Conservation (phyloP, 1,140 invertebrate genomes). For the Drosophila nikananu region DNA sequence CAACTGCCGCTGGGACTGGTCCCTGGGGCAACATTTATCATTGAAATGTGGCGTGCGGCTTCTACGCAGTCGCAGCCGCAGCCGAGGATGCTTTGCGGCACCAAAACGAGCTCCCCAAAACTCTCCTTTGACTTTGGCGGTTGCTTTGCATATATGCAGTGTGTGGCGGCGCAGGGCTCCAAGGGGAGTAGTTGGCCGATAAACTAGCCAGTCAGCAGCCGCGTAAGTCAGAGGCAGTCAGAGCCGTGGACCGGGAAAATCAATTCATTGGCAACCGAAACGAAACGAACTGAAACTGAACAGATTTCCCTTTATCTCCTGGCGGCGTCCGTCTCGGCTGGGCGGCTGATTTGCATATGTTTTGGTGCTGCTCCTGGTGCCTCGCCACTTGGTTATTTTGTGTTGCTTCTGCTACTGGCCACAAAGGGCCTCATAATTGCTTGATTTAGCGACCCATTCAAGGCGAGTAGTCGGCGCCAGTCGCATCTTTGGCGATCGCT, state of each 20-base stretch:
- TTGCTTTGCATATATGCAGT: constrained; percentile 74
- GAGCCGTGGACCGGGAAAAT: constrained; percentile 56
- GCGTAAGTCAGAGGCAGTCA: constrained; percentile 65
- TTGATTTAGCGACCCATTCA: constrained; percentile 82
- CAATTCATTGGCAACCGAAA: constrained; percentile 63
- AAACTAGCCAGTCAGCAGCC: constrained; percentile 64
- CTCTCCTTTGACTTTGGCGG: constrained; percentile 76
- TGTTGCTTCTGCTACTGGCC: constrained; percentile 16
- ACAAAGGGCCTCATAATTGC: constrained; percentile 83
- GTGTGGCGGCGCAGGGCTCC: constrained; percentile 19
- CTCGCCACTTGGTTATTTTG: constrained; percentile 10
- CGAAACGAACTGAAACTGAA: constrained; percentile 57
- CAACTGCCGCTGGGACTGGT: constrained; percentile 19
- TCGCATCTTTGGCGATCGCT: constrained; percentile 30
- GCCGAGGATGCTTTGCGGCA: constrained; percentile 72
- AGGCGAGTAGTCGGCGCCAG: constrained; percentile 60
- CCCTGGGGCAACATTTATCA: constrained; percentile 77
- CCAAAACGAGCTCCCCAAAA: constrained; percentile 78
- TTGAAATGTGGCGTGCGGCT: constrained; percentile 80
- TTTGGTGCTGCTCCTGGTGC: constrained; percentile 35
- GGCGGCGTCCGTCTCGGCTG: constrained; percentile 6
- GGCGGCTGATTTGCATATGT: constrained; percentile 75
- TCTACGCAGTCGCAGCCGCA: constrained; percentile 64
- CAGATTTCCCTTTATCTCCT: constrained; percentile 60
- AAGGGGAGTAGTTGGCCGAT: constrained; percentile 51